Percentiles rank a stretch among this genome's conserved stretches.
phyloP scores from a whole-genome alignment of 2,888 invertebrate genomes.

The Euzophera pinguis region DNA sequence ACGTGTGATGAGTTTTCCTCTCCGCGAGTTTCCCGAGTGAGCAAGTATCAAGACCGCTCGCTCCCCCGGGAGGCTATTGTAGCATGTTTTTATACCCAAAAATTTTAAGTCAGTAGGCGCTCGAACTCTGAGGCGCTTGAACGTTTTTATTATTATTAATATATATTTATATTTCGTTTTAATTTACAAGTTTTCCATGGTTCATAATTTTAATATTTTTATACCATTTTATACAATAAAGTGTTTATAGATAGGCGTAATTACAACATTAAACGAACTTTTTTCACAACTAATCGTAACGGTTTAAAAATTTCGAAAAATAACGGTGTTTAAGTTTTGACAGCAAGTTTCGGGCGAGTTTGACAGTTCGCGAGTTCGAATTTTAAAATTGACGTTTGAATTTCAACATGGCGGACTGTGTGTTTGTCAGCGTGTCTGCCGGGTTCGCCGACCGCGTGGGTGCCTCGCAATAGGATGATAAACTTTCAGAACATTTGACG shows the following conservation, averaged over 20 bases:
- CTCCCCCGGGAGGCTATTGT: slow-evolving; percentile 72
- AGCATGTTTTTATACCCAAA: slow-evolving; percentile 81
- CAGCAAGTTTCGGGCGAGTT: slow-evolving; percentile 45
- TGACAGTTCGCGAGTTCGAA: slow-evolving; percentile 57
- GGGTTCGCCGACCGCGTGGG: slow-evolving; percentile 60
- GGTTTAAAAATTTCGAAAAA: slow-evolving; percentile 2
- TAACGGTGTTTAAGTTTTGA: slow-evolving; percentile 28
- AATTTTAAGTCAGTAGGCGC: slow-evolving; percentile 81
- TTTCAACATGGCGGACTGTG: slow-evolving; percentile 70
- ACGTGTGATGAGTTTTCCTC: slow-evolving; percentile 20
- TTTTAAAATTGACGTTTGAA: slow-evolving; percentile 59
- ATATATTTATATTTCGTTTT: slow-evolving; percentile 81
- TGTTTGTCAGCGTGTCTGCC: slow-evolving; percentile 57
- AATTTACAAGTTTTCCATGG: slow-evolving; percentile 79
- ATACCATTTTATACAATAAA: slow-evolving; percentile 78
- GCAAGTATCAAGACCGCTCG: slow-evolving; percentile 60
- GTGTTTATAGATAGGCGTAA: slow-evolving; percentile 76
- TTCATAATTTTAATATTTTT: slow-evolving; percentile 80
- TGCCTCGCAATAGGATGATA: slow-evolving; percentile 59
- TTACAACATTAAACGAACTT: slow-evolving; percentile 46
- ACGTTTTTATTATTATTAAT: slow-evolving; percentile 79
- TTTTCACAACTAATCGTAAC: slow-evolving; percentile 10
- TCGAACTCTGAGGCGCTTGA: slow-evolving; percentile 76
- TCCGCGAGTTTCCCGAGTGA: slow-evolving; percentile 25
- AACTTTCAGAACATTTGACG: slow-evolving; percentile 74